phyloP scores from a whole-genome alignment of 1,140 invertebrate genomes.

The Neoseiulus cucumeris region DNA sequence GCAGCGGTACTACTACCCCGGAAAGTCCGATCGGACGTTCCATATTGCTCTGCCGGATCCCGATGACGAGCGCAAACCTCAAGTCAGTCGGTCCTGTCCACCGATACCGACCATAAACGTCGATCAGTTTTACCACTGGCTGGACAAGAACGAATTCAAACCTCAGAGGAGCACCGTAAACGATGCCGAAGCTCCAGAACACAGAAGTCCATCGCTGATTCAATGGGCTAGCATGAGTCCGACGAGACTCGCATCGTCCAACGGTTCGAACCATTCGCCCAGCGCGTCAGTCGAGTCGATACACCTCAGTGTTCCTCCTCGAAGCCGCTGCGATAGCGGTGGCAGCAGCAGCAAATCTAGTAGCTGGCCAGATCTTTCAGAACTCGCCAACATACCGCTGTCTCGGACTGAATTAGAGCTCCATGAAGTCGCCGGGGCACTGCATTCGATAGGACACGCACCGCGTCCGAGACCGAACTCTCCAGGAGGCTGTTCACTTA shows the following conservation, averaged over 20 bases:
- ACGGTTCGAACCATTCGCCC: not conserved
- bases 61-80: not conserved
- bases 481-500: not conserved
- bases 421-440: not conserved
- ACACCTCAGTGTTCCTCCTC: not conserved
- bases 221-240: not conserved
- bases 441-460: not conserved
- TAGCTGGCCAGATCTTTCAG: not conserved
- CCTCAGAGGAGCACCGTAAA: not conserved
- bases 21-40: not conserved
- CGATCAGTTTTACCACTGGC: conserved; percentile 1
- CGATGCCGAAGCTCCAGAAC: not conserved
- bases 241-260: not conserved
- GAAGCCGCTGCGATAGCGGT: not conserved
- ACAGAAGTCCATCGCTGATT: not conserved
- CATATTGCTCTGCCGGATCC: not conserved
- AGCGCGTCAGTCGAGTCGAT: not conserved
- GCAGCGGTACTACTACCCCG: not conserved
- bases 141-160: not conserved
- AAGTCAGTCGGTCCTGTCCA: not conserved
- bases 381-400: not conserved
- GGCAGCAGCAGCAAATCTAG: not conserved
- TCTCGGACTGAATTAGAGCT: not conserved
- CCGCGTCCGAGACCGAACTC: not conserved
- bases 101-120: conserved; percentile 9